Evolutionary conservation across 2,113 vertebrate species (phyloP).

Genomic region (Corythaixoides concolor): DNA sequence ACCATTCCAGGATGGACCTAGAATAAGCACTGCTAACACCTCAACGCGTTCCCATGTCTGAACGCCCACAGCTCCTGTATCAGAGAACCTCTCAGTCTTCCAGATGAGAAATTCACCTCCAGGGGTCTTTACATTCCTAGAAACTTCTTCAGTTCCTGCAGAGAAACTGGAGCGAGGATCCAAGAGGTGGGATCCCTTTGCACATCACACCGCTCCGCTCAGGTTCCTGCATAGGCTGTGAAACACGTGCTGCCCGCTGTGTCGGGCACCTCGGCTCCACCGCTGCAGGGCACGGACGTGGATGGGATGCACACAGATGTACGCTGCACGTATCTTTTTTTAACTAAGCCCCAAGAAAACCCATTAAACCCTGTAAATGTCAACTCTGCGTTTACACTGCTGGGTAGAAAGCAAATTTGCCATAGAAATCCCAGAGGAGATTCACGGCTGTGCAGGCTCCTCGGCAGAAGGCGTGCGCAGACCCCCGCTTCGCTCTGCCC

Average conservation of each 20-base stretch:
- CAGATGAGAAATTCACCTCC: neutral
- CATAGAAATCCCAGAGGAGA: neutral
- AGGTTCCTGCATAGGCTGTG: neutral
- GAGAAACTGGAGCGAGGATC: neutral
- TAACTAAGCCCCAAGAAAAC: constrained; percentile 30
- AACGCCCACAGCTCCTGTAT: rapidly evolving
- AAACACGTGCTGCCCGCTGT: neutral
- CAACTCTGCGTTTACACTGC: constrained; percentile 36
- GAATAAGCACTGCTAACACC: neutral
- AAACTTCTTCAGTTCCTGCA: neutral
- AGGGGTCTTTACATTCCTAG: neutral
- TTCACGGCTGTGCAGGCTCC: neutral
- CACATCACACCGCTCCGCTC: neutral
- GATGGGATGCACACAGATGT: neutral
- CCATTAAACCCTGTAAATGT: constrained; percentile 54
- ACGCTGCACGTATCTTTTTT: neutral
- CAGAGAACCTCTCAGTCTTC: neutral
- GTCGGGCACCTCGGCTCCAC: rapidly evolving
- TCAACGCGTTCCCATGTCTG: rapidly evolving
- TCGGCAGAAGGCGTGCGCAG: neutral
- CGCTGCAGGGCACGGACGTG: neutral
- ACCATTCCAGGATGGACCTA: neutral
- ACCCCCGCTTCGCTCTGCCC: neutral
- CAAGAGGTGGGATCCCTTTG: neutral
- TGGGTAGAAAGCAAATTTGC: constrained; percentile 44